Conservation (phyloP, 2,888 invertebrate species). For the Gonocerus acuteangulatus region DNA sequence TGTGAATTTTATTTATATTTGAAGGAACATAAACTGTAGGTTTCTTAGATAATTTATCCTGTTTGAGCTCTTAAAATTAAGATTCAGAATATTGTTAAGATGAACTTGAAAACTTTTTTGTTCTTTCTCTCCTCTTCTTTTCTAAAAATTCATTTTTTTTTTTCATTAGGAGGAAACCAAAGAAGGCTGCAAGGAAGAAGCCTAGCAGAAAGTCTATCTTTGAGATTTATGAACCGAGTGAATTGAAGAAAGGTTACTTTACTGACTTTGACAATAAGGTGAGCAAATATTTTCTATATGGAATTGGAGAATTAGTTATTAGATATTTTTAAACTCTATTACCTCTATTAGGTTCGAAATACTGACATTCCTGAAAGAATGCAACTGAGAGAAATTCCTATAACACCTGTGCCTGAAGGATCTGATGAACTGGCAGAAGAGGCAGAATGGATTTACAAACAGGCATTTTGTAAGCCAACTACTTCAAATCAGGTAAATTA, state of each 20-base stretch:
- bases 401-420: slow-evolving; percentile 71
- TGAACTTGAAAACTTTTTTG: too few species aligned
- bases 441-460: slow-evolving; percentile 94
- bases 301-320: too few species aligned
- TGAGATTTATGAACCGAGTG: slow-evolving; percentile 94
- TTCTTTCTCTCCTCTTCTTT: too few species aligned
- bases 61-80: too few species aligned
- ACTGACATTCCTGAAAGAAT: slow-evolving; percentile 87
- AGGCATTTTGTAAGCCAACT: slow-evolving; percentile 77
- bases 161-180: slow-evolving; percentile 50
- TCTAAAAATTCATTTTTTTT: too few species aligned
- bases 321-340: too few species aligned
- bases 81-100: too few species aligned
- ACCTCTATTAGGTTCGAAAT: slow-evolving; percentile 57
- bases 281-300: too few species aligned
- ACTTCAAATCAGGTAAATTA: slow-evolving; percentile 64
- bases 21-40: too few species aligned
- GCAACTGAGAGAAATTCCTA: slow-evolving; percentile 80
- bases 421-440: slow-evolving; percentile 86
- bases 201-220: slow-evolving; percentile 78
- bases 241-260: slow-evolving; percentile 90
- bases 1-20: too few species aligned
- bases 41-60: too few species aligned
- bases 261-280: slow-evolving; percentile 85
- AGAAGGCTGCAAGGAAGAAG: slow-evolving; percentile 68